phyloP scores from a whole-genome alignment of 2,113 vertebrate species.

The Columbina picui region DNA sequence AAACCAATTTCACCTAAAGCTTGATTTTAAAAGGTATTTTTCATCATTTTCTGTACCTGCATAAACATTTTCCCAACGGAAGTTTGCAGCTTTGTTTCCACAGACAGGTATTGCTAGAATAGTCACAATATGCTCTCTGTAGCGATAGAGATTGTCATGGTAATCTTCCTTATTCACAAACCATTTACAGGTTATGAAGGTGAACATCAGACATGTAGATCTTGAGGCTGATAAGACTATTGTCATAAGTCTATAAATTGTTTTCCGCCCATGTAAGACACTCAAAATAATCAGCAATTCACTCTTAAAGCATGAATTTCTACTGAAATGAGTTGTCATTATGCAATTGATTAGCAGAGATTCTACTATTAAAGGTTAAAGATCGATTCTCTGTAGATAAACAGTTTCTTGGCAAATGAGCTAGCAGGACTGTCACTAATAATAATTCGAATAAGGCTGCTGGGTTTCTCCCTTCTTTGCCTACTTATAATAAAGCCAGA shows the following conservation, averaged over 20 bases:
- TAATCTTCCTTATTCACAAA: neutral
- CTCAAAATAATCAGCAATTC: neutral
- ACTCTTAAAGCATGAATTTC: neutral
- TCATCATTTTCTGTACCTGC: neutral
- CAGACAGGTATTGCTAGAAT: neutral
- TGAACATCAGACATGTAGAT: neutral
- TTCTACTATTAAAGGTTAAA: neutral
- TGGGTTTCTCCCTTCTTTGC: neutral
- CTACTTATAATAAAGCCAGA: constrained; percentile 20
- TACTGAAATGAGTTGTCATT: neutral
- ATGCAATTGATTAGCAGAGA: constrained; percentile 8
- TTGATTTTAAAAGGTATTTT: neutral
- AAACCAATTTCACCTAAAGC: neutral
- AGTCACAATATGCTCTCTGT: neutral
- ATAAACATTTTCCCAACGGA: neutral
- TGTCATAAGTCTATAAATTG: neutral
- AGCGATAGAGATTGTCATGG: neutral
- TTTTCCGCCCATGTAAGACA: neutral
- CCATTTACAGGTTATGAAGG: neutral
- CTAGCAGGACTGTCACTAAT: neutral
- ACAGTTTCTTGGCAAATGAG: constrained; percentile 27
- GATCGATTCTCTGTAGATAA: constrained; percentile 2
- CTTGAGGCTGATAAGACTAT: neutral
- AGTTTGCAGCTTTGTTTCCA: neutral
- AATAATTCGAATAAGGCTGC: neutral